Base-by-base conservation (phyloP, 2,113 vertebrate genomes). In the Heterotilapia buettikoferi region DNA sequence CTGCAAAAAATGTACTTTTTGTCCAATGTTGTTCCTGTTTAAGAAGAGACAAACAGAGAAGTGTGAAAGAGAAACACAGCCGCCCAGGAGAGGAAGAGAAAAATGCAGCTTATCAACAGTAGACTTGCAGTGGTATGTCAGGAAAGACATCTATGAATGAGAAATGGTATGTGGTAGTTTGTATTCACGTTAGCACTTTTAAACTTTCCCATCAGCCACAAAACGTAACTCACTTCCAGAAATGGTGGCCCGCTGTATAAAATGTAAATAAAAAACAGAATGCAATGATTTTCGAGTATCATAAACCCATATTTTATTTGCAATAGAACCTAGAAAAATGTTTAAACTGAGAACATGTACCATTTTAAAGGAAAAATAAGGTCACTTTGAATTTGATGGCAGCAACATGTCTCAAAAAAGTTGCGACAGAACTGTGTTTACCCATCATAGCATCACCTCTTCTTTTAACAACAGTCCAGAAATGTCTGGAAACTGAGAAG, bases 391-490 rank as follows among this genome's bases (percentile, higher is more conserved):
- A 38, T 21, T 38, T 66, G 2, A 66, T 66, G 10, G 61, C 61
- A 38, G 1, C 61, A 66, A 66, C 10, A 2, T 38, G 33, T 66
- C 33, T 66, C 19, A 38, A 66, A 66, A 38, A 66, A 66, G 19
- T 21, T 7, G 19, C 0, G 6, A 0, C 61, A 66, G 31, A 10
- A 38, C 61, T 12, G 0, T 66, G 61, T 66, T 66, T n/a, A 66
- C 19, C 10, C 4, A 12, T 66, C 19, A 66, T 38, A 66, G 33
- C 33, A 21, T 66, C 4, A 12, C 61, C 18, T 66, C 33, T n/a
- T 66, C 33, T 66, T 66, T 66, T 66, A 66, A 66, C 61, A 66
- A 66, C 19, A 66, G 19, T 66, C 33, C 61, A 66, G 61, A 66
- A 66, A 38, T 66, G 33, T 2, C 33, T 38, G 33, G 33, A 38